Base-by-base conservation (phyloP, 2,888 invertebrate species). In the Sarcophaga rosellei region DNA sequence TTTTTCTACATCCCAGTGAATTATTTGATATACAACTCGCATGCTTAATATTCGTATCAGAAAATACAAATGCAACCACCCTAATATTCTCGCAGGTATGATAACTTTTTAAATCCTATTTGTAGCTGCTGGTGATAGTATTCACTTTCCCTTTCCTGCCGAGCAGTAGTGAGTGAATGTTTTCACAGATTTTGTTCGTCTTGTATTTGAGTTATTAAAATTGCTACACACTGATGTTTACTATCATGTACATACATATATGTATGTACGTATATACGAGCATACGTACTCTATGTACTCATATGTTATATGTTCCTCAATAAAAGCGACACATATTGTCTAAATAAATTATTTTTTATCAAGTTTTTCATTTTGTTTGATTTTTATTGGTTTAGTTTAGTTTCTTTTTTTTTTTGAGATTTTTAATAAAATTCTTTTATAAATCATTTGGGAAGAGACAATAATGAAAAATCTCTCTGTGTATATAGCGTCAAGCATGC, bases 291-390 rank as follows among this genome's bases (percentile, higher is more conserved):
- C 17, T 4, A 15, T 53, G 17, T 53, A 53, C 47, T 35, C 35
- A 35, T 35, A 35, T 35, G 35, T 35, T 35, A 35, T 35, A 35
- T 8, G 35, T 35, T 35, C 10, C 35, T 35, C 35, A 35, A 47
- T 12, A 45, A 69, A 25, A 62, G 69, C 47, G 69, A 69, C 77
- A 69, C 77, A 69, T 77, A 45, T 68, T 76, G 76, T 76, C 76
- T 59, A 45, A 17, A 77, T 23, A 77, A 77, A 69, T 77, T 77
- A 77, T 69, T 59, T 45, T 77, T 17, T 59, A 35, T 10, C 20
- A n/a, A 17, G 8, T 65, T 21, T 76, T 76, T 59, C 17, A 11
- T 65, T 65, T 21, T 35, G 12, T 20, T 10, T 53, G 11, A 15
- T 53, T 53, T 53, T 53, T 53, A 53, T 53, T 53, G 17, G 15